Conservation (phyloP, 1,140 invertebrate genomes). For the Drosophila bifasciata region DNA sequence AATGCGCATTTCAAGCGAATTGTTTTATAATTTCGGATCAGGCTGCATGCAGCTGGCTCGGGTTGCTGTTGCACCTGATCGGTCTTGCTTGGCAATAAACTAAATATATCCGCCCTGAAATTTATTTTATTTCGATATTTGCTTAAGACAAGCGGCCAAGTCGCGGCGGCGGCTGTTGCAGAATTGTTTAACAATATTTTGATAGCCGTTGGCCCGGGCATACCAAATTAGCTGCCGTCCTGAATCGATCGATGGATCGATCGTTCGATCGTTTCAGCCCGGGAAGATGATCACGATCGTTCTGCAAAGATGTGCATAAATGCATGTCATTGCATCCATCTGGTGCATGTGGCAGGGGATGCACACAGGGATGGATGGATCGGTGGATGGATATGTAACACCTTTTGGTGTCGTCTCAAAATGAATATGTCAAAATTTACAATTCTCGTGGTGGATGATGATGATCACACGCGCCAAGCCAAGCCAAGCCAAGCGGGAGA, state of each 20-base stretch:
- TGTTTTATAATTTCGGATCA: constrained; percentile 74
- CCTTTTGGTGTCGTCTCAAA: constrained; percentile 70
- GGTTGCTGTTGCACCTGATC: constrained; percentile 55
- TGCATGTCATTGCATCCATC: constrained; percentile 75
- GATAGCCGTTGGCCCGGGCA: constrained; percentile 65
- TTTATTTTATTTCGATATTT: constrained; percentile 63
- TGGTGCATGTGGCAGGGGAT: constrained; percentile 3
- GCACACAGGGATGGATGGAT: neutral
- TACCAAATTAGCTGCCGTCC: constrained; percentile 70
- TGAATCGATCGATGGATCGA: constrained; percentile 23
- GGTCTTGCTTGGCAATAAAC: constrained; percentile 62
- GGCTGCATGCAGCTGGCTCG: constrained; percentile 56
- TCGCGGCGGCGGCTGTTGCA: too few relatives aligned
- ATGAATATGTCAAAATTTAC: constrained; percentile 80
- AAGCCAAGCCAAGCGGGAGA: constrained; percentile 1
- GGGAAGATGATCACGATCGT: too few relatives aligned
- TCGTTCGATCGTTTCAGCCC: constrained; percentile 6
- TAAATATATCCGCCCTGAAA: constrained; percentile 79
- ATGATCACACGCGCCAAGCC: constrained; percentile 43
- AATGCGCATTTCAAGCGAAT: constrained; percentile 76
- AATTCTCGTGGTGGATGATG: constrained; percentile 59
- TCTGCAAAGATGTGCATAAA: constrained; percentile 57
- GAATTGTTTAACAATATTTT: constrained; percentile 81
- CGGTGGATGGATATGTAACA: constrained; percentile 67
- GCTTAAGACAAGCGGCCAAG: constrained; percentile 24